Base-by-base conservation (phyloP, 2,888 invertebrate genomes). In the Thumatha senex region DNA sequence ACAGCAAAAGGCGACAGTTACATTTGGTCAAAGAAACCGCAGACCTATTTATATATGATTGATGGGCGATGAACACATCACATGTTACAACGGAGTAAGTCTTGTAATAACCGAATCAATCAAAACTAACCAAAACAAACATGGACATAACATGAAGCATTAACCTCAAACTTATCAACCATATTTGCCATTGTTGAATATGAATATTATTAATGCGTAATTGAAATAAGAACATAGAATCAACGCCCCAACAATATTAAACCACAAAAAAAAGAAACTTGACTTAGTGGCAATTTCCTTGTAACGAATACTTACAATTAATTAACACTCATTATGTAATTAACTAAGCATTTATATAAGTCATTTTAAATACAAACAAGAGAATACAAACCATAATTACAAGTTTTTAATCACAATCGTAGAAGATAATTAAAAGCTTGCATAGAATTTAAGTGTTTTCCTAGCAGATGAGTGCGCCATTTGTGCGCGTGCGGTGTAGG, bases 401-500 rank as follows among this genome's bases (percentile, higher is more conserved):
- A 60, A 56, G 58, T 56, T 56, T 42, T 55, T 64, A 63, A 67
- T 64, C 50, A 67, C 57, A 67, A 64, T 61, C 40, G 53, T 57
- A 60, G 54, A 51, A 48, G 57, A 70, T 72, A 72, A 75, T 78
- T 75, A 74, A 74, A 24, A 24, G 75, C 64, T 71, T 56, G 67
- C 64, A 72, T 72, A 72, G 74, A 38, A 74, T 77, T 69, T 75
- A 62, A 68, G 66, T 69, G 73, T 72, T 77, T 74, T 76, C 72
- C 68, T 53, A 72, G 60, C 66, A 46, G 61, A 62, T 58, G 58
- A 56, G 61, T 67, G 75, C 67, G 69, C 74, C 76, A 76, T 76
- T 76, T 74, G 76, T 71, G 75, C 82, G 80, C 84, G 79, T 80
- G 84, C 83, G 77, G 69, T 72, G 68, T 67, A 24, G 66, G 72